Base-by-base conservation (phyloP, 2,888 invertebrate genomes). In the Uropetala carovei region DNA sequence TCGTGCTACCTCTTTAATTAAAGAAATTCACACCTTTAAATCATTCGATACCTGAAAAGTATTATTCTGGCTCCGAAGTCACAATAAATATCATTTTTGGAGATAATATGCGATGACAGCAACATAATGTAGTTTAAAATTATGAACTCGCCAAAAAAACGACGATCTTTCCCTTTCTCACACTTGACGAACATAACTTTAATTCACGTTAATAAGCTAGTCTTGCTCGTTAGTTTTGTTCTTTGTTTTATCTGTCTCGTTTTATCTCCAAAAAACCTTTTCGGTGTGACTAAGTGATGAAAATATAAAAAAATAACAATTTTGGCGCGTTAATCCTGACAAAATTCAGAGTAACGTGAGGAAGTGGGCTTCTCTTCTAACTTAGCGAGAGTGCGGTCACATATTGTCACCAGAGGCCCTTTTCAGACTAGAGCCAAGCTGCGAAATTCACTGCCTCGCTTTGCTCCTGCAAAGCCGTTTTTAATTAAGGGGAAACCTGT, bases 401-500 rank as follows among this genome's bases (percentile, higher is more conserved):
- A 75, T 27, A 75, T 75, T 75, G 75, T 75, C 75, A 75, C 75
- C 68, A n/a, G 18, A 18, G 68, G 75, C 75, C 75, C 27, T 68
- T 68, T 68, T 10, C 64, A n/a, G 68, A 18, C 68, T 68, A 75
- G 27, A 27, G 22, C 27, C 75, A 13, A 22, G 22, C 75, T 13
- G 27, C 8, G 22, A 27, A 75, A 75, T 75, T 75, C 75, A 75
- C 27, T 75, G 75, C 75, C 13, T 75, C 75, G 27, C 75, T 11
- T 75, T 13, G 27, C 75, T 68, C n/a, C 68, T 22, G 68, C 68
- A 68, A 68, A 68, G 75, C 75, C 22, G 22, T 75, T 75, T 75
- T 75, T 75, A 75, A 75, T 75, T 75, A 75, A 75, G 75, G 27
- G 75, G 75, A 75, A 75, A 75, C 75, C 75, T 75, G 75, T 75